phyloP scores from a whole-genome alignment of 1,140 invertebrate species.

The Leptopilina boulardi region DNA sequence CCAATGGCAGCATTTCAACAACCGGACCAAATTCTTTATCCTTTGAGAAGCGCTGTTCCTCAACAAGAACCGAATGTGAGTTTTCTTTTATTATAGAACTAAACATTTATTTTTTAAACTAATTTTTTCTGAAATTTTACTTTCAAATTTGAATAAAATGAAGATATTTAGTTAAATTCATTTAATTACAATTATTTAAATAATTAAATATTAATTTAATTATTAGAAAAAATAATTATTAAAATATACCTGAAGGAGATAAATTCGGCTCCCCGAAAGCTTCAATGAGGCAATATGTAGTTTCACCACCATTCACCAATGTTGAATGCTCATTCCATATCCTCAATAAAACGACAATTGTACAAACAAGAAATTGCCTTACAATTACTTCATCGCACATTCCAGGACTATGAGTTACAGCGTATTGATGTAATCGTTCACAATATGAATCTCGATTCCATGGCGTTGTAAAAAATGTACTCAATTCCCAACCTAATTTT shows the following conservation, averaged over 20 bases:
- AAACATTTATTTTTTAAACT: too few species aligned
- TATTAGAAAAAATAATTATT: background rate
- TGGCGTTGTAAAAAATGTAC: slow-evolving; percentile 68
- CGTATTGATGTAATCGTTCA: slow-evolving; percentile 69
- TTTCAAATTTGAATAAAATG: too few species aligned
- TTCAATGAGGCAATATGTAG: slow-evolving; percentile 69
- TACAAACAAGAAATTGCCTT: slow-evolving; percentile 67
- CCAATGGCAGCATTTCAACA: slow-evolving; percentile 78
- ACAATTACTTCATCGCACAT: slow-evolving; percentile 67
- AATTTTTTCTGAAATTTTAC: too few species aligned
- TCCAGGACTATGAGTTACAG: slow-evolving; percentile 54
- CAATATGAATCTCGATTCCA: slow-evolving; percentile 71
- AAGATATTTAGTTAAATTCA: too few species aligned
- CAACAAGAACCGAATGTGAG: slow-evolving; percentile 74
- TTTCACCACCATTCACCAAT: slow-evolving; percentile 65
- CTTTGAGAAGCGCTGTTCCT: slow-evolving; percentile 82
- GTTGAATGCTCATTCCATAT: slow-evolving; percentile 68
- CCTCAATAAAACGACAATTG: slow-evolving; percentile 67
- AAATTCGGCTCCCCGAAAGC: slow-evolving; percentile 65
- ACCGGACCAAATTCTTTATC: slow-evolving; percentile 86
- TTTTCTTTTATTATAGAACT: too few species aligned
- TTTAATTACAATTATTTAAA: too few species aligned
- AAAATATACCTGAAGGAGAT: slow-evolving; percentile 57
- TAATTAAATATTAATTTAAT: background rate
- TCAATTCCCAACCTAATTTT: slow-evolving; percentile 88